A percentile compares a stretch with the other conserved stretches of the same genome.
Conservation (phyloP, 2,113 vertebrate species). For the Hemiprocne comata region DNA sequence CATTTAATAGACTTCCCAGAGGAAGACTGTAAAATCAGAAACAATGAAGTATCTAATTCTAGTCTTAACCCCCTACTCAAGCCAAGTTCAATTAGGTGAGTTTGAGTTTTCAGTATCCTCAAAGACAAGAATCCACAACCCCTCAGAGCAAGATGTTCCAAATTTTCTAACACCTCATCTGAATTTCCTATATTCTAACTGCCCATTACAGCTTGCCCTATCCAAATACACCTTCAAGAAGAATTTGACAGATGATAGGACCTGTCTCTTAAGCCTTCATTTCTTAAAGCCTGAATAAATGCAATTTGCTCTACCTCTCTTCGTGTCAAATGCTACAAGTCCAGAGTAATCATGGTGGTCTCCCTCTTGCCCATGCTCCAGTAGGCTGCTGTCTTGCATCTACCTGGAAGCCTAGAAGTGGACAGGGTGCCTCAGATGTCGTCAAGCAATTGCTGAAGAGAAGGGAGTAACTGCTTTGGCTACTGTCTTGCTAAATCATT, state of each 20-base stretch:
- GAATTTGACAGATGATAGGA: neutral
- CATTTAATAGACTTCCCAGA: neutral
- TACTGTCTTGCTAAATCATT: neutral
- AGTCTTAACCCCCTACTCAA: neutral
- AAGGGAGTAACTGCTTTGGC: neutral
- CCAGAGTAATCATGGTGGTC: neutral
- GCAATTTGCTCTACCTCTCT: neutral
- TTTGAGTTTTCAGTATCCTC: neutral
- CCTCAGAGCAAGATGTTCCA: neutral
- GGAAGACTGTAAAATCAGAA: neutral
- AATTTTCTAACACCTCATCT: too few species aligned
- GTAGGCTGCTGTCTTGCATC: accelerated
- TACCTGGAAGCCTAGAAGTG: neutral
- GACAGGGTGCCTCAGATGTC: neutral
- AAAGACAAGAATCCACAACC: neutral
- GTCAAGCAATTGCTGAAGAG: neutral
- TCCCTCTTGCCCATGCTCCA: neutral
- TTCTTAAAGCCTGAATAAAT: neutral
- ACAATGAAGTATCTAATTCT: neutral
- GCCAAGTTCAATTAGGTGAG: neutral
- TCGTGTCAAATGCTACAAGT: neutral
- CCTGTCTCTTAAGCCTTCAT: neutral
- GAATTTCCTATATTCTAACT: neutral
- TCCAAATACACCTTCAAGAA: neutral
- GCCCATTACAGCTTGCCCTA: neutral